Percentiles rank a stretch among this genome's conserved stretches.
These are phyloP conservation scores for Toxonevra muliebris DNA, from an alignment of 2,888 invertebrate genomes.

Conservation along the genomic window DNA sequence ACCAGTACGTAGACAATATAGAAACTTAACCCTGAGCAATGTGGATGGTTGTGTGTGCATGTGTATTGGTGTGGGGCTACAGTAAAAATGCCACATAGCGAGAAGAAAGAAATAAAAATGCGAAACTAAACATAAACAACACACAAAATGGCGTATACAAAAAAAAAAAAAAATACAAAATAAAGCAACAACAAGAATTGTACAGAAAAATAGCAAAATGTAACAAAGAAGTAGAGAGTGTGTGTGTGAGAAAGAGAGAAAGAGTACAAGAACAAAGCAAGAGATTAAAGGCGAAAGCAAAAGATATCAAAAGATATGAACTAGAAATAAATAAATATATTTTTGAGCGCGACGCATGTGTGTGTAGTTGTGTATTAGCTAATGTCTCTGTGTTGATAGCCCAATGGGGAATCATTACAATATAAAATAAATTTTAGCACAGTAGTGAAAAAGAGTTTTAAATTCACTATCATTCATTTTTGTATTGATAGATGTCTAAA, in stretches of 20 bases:
- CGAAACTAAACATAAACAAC: conserved; percentile 56
- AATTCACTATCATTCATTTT: no score
- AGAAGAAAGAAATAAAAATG: neutral
- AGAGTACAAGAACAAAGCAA: conserved; percentile 9
- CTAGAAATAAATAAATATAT: conserved; percentile 60
- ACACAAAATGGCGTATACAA: conserved; percentile 53
- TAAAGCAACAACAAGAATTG: no score
- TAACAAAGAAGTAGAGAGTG: no score
- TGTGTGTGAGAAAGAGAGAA: conserved; percentile 47
- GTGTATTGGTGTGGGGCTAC: no score
- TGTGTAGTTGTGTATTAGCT: no score
- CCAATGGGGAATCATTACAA: no score
- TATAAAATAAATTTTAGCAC: no score
- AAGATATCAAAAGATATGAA: conserved; percentile 51
- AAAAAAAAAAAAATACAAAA: no score
- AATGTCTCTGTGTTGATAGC: no score
- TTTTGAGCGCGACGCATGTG: conserved; percentile 27
- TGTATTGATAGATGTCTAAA: no score
- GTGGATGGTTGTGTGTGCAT: neutral
- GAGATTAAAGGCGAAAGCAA: conserved; percentile 28
- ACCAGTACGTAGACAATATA: neutral
- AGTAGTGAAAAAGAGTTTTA: no score
- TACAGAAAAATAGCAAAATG: no score
- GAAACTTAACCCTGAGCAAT: conserved; percentile 5
- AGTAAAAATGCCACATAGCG: neutral